phyloP scores from a whole-genome alignment of 2,797 vertebrate genomes.

The Cossypha dichroa region DNA sequence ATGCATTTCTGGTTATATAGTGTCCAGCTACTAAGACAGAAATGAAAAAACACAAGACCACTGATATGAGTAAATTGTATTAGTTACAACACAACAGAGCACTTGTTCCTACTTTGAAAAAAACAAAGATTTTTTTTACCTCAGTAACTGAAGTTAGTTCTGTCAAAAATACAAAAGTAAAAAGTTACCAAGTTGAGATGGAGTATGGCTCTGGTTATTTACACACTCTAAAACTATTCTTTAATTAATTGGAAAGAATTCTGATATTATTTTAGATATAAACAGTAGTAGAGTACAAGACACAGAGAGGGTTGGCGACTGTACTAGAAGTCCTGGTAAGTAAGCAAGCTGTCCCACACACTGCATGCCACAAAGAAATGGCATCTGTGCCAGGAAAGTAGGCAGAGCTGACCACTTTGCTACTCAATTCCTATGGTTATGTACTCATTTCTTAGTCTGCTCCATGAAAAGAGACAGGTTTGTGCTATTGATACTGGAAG shows the following conservation, averaged over 20 bases:
- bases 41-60: not conserved
- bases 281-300: not conserved
- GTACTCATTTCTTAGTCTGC: not conserved
- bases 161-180: not conserved
- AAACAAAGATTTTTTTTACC: not conserved
- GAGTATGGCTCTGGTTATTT: not conserved
- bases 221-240: not conserved
- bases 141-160: not conserved
- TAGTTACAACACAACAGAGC: not conserved
- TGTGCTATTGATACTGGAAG: not conserved
- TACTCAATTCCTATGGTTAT: not conserved
- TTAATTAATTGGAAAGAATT: not conserved
- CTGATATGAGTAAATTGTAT: not conserved
- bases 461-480: not conserved
- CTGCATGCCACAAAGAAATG: not conserved
- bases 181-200: not conserved
- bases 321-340: not conserved
- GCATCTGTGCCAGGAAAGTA: not conserved
- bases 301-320: not conserved
- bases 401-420: not conserved
- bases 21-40: not conserved
- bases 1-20: not conserved
- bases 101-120: not conserved
- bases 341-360: not conserved
- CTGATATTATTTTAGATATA: not conserved